Conservation (phyloP, 2,113 vertebrate genomes). For the Ibidorhyncha struthersii region DNA sequence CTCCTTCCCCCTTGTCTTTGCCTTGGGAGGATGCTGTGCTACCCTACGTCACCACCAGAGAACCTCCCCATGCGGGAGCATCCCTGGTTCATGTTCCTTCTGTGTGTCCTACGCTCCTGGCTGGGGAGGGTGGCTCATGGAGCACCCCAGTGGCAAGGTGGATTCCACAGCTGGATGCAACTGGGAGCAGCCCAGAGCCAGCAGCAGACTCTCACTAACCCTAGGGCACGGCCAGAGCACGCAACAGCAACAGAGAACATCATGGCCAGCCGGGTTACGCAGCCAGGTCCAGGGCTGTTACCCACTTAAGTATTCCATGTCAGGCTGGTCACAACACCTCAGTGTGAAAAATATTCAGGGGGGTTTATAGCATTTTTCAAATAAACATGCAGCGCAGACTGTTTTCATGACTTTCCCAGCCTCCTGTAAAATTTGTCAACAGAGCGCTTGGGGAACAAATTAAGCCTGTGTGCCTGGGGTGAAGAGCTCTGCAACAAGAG, state of each 20-base stretch:
- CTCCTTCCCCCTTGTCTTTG: neutral
- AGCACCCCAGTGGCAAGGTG: neutral
- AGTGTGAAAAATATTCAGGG: constrained; percentile 37
- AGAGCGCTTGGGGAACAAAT: constrained; percentile 20
- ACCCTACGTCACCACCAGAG: neutral
- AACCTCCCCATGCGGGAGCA: neutral
- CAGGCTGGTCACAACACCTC: neutral
- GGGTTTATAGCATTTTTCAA: constrained; percentile 53
- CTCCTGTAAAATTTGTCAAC: constrained; percentile 53
- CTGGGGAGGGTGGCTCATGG: rapidly evolving
- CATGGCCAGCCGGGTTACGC: neutral
- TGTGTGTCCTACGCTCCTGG: rapidly evolving
- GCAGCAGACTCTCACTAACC: neutral
- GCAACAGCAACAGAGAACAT: rapidly evolving
- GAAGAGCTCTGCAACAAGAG: neutral
- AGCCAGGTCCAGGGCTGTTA: neutral
- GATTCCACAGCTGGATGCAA: neutral
- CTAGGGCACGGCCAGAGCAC: neutral
- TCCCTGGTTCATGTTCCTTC: neutral
- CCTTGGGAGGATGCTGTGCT: neutral
- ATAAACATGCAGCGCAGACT: constrained; percentile 4
- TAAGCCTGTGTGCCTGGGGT: neutral
- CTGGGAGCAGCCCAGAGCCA: neutral
- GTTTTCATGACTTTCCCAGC: constrained; percentile 57
- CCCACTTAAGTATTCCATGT: neutral